These are phyloP conservation scores for Tachina fera DNA, from an alignment of 2,888 invertebrate species.

Conservation along the genomic window DNA sequence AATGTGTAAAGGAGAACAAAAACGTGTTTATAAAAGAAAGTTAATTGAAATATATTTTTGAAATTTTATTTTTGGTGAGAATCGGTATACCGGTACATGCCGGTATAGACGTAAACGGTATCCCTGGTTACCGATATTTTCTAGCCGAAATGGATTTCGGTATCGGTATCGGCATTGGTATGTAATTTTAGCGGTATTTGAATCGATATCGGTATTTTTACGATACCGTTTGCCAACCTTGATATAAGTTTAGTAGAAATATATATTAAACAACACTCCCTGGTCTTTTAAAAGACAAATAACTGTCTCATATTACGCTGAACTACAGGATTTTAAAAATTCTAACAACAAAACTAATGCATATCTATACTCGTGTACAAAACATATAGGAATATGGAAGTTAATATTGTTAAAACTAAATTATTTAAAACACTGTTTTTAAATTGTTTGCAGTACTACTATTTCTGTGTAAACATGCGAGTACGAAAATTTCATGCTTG, in stretches of 20 bases:
- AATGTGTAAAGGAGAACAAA: too few species aligned
- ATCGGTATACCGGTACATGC: too few species aligned
- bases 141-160: too few species aligned
- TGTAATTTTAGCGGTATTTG: too few species aligned
- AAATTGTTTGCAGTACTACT: slow-evolving; percentile 29
- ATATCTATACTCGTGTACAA: neutral
- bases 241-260: neutral
- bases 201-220: too few species aligned
- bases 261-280: neutral
- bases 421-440: slow-evolving; percentile 1
- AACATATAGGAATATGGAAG: neutral
- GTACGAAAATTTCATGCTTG: slow-evolving; percentile 79
- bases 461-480: slow-evolving; percentile 27
- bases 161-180: too few species aligned
- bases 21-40: too few species aligned
- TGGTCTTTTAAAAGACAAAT: neutral
- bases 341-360: neutral
- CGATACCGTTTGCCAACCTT: too few species aligned
- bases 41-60: too few species aligned
- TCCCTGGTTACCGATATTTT: too few species aligned
- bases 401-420: neutral
- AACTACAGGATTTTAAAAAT: neutral
- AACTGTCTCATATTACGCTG: neutral
- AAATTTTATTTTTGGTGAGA: too few species aligned
- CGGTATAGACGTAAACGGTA: too few species aligned